Percentiles rank a stretch among this genome's conserved stretches.
Evolutionary conservation across 2,797 vertebrate species (phyloP).

Genomic region (Lycodopsis pacificus): DNA sequence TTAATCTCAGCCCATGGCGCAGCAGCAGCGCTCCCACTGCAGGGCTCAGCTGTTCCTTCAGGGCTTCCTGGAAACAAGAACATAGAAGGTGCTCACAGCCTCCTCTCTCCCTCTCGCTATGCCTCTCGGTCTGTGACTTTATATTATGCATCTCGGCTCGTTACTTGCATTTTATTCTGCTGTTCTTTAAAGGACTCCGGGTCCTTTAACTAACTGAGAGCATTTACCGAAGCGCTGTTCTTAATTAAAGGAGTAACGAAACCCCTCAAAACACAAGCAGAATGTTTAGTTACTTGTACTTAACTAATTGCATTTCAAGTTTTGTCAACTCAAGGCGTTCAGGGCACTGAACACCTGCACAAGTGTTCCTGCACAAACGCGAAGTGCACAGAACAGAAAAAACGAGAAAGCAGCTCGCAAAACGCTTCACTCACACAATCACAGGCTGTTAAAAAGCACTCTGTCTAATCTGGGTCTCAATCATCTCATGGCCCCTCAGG

Average conservation of each 20-base stretch:
- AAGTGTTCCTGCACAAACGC: too few relatives aligned
- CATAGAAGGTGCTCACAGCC: too few relatives aligned
- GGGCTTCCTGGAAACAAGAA: conserved; percentile 19
- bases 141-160: conserved; percentile 8
- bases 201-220: background rate
- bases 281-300: background rate
- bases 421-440: too few relatives aligned
- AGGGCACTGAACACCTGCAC: too few relatives aligned
- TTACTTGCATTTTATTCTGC: background rate
- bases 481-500: background rate
- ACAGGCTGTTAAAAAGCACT: too few relatives aligned
- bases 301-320: background rate
- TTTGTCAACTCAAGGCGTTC: background rate
- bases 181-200: background rate
- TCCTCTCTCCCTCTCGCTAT: conserved; percentile 10
- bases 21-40: conserved; percentile 50
- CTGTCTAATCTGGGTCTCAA: background rate
- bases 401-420: too few relatives aligned
- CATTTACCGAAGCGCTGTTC: background rate
- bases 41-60: conserved; percentile 53
- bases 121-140: conserved; percentile 19
- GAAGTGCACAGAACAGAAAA: too few relatives aligned
- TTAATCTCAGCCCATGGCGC: conserved; percentile 60
- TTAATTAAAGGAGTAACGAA: background rate
- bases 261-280: too few relatives aligned